phyloP scores from a whole-genome alignment of 1,140 invertebrate species.

The Pseudomyrmex dendroicus region DNA sequence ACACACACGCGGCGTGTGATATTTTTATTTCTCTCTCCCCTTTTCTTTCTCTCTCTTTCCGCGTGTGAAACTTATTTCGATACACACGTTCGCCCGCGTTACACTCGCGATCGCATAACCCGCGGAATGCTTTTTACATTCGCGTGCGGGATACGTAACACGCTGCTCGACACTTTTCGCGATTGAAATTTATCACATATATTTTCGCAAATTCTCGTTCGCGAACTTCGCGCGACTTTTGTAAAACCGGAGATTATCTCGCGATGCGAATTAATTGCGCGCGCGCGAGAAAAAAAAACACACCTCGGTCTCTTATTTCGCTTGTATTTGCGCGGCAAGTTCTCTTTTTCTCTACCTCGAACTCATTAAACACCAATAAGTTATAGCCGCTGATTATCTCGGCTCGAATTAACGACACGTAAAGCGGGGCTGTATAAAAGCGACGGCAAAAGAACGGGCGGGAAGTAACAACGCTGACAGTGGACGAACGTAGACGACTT shows the following conservation, averaged over 20 bases:
- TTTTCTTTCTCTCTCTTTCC: neutral
- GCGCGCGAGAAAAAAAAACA: neutral
- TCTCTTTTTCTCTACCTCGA: neutral
- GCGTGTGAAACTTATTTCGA: constrained; percentile 13
- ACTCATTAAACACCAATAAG: neutral
- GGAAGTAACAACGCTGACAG: constrained; percentile 21
- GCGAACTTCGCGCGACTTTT: neutral
- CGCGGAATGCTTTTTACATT: constrained; percentile 18
- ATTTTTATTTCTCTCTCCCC: neutral
- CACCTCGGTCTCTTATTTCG: neutral
- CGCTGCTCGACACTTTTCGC: too few relatives aligned
- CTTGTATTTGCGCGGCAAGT: neutral
- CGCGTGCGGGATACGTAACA: neutral
- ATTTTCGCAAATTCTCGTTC: constrained; percentile 20
- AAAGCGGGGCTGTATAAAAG: neutral
- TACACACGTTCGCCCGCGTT: neutral
- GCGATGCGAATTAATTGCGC: constrained; percentile 9
- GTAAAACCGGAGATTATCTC: neutral
- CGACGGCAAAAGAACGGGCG: neutral
- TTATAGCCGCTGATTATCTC: neutral
- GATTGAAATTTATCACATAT: too few relatives aligned
- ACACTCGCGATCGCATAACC: neutral
- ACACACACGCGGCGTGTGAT: neutral
- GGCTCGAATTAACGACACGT: neutral
- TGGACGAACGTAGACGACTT: constrained; percentile 36